Base-by-base conservation (phyloP, 2,113 vertebrate genomes). In the Apaloderma vittatum region DNA sequence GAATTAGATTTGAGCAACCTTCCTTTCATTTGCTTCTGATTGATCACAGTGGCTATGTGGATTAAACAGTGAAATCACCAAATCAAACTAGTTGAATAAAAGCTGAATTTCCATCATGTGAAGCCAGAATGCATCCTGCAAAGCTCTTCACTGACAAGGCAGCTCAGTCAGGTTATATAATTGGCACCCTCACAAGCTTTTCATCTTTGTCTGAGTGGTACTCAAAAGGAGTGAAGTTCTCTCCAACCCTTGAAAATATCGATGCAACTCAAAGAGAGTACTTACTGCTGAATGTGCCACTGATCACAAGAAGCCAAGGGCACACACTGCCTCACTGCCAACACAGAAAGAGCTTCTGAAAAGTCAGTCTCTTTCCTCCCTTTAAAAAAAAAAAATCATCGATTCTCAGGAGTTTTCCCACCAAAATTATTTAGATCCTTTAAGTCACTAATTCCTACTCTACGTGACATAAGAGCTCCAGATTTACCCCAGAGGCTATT, bases 131-230 rank as follows among this genome's bases (percentile, higher is more conserved):
- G 45, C 66, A 80, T 82, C 51, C 83, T 88, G 94, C 84, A 73
- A 94, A 89, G 45, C 59, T 94, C 86, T 92, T 81, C 45, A 27
- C 70, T 52, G 76, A 63, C 76, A 77, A 80, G 66, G 67, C 6
- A 11, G 66, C 77, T 94, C 94, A 90, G 85, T 45, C 66, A 71
- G 65, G 61, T 88, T 95, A 65, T 93, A 43, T 92, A 97, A 97
- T 70, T 79, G 93, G 67, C 88, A 93, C 55, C 81, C 51, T 94
- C 70, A 63, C 63, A 93, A 84, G 91, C 75, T 87, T 97, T 95
- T 96, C 68, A 89, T 97, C 79, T 85, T 74, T 58, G 72, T 63
- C 85, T 84, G 90, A 96, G 91, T 94, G 94, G 94, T 78, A 36
- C 93, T 96, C 13, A 0, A 92, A 84, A 67, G 58, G 58, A 96